Percentiles rank a stretch among this genome's conserved stretches.
These are phyloP conservation scores for Drosophila borealis DNA, from an alignment of 2,888 invertebrate species.

Conservation along the genomic window DNA sequence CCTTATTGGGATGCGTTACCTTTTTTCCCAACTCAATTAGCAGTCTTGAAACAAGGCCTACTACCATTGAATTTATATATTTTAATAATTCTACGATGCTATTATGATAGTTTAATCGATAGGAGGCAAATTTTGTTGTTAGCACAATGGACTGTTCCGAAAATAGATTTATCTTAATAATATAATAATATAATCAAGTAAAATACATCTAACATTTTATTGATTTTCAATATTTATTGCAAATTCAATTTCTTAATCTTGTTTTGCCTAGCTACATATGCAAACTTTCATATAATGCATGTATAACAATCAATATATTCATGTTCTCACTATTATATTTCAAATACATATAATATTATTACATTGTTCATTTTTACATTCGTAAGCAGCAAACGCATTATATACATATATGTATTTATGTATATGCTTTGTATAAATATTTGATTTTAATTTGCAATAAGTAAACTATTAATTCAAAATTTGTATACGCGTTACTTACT, in stretches of 20 bases:
- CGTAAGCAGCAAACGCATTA: constrained; percentile 37
- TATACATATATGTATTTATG: constrained; percentile 7
- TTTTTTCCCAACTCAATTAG: not conserved
- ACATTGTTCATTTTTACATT: constrained; percentile 46
- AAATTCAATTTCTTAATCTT: constrained; percentile 56
- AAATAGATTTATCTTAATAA: no score
- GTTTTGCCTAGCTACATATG: constrained; percentile 71
- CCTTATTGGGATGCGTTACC: not conserved
- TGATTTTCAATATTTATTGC: constrained; percentile 56
- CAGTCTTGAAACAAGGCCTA: not conserved
- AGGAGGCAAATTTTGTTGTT: not conserved
- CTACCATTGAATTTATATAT: not conserved
- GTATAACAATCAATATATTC: constrained; percentile 71
- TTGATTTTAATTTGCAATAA: constrained; percentile 60
- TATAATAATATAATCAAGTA: no score
- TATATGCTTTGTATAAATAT: constrained; percentile 34
- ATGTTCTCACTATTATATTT: constrained; percentile 43
- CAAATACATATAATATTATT: constrained; percentile 44
- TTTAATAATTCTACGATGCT: not conserved
- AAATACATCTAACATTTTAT: constrained; percentile 21
- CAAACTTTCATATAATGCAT: constrained; percentile 65
- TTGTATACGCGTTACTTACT: constrained; percentile 61
- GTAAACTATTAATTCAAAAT: constrained; percentile 68
- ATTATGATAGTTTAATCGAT: not conserved
- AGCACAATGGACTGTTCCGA: no score